A percentile compares a stretch with the other conserved stretches of the same genome.
Evolutionary conservation across 2,113 vertebrate genomes (phyloP).

Genomic region (Channa maculata): DNA sequence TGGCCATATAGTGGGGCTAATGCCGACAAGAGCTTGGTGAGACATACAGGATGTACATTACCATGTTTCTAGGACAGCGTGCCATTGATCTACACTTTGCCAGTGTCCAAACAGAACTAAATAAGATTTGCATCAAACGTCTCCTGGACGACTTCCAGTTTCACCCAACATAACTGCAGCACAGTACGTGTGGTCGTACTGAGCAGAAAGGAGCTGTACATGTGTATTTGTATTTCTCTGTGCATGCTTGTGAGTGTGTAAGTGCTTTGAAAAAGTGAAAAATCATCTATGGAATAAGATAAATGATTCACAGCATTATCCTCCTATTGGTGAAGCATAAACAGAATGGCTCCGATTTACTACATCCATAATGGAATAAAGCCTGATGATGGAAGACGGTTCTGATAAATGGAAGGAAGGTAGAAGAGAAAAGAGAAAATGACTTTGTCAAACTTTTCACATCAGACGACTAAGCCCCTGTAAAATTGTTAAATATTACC

Average conservation of each 20-base stretch:
- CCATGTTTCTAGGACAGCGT: slow-evolving; percentile 17
- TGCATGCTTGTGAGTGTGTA: not conserved
- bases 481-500: slow-evolving; percentile 37
- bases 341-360: slow-evolving; percentile 29
- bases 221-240: slow-evolving; percentile 9
- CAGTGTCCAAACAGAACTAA: not conserved
- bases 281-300: not conserved
- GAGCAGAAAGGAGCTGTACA: not conserved
- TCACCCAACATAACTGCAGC: not conserved
- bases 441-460: slow-evolving; percentile 55
- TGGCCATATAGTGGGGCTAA: slow-evolving; percentile 13
- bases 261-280: slow-evolving; percentile 1
- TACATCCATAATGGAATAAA: slow-evolving; percentile 39
- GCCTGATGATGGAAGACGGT: not conserved
- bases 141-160: slow-evolving; percentile 2
- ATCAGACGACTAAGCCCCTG: slow-evolving; percentile 38
- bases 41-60: slow-evolving; percentile 65
- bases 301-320: not conserved
- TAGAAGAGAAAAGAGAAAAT: slow-evolving; percentile 19
- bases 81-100: slow-evolving; percentile 20
- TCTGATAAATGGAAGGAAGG: slow-evolving; percentile 22
- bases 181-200: not conserved
- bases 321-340: slow-evolving; percentile 11
- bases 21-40: slow-evolving; percentile 32
- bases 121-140: slow-evolving; percentile 29